Evolutionary conservation across 1,140 invertebrate genomes (phyloP).

Genomic region (Magallana angulata): DNA sequence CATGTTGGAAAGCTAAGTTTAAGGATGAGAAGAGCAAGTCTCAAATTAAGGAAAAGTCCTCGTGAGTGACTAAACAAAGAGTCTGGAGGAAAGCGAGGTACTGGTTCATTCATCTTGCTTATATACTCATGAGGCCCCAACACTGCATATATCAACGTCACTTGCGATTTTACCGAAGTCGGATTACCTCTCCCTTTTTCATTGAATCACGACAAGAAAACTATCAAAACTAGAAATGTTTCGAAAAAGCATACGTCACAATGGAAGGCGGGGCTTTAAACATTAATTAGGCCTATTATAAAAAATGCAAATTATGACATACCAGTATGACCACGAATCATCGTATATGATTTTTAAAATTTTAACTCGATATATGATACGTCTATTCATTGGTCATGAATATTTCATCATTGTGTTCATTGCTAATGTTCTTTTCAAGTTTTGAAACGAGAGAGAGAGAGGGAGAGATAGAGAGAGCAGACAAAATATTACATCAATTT

Average conservation of each 20-base stretch:
- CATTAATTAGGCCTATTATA: too few relatives aligned
- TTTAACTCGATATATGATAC: too few relatives aligned
- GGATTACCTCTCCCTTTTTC: background rate
- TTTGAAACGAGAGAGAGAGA: too few relatives aligned
- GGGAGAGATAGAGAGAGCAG: too few relatives aligned
- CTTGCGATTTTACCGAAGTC: background rate
- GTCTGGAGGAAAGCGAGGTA: background rate
- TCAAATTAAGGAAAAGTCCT: background rate
- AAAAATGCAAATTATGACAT: too few relatives aligned
- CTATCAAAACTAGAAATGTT: background rate
- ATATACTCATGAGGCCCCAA: background rate
- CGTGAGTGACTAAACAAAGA: constrained; percentile 3
- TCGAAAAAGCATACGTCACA: background rate
- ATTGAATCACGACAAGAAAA: background rate
- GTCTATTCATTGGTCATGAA: too few relatives aligned
- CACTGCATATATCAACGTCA: background rate
- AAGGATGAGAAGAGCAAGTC: background rate
- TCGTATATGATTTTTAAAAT: too few relatives aligned
- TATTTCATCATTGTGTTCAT: too few relatives aligned
- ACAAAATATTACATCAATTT: background rate
- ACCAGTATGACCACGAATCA: too few relatives aligned
- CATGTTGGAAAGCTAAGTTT: background rate
- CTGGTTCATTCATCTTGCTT: background rate
- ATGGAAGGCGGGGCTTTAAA: background rate
- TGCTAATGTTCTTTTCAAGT: too few relatives aligned